Conservation (phyloP, 2,888 invertebrate species). For the Drosophila setosimentum region DNA sequence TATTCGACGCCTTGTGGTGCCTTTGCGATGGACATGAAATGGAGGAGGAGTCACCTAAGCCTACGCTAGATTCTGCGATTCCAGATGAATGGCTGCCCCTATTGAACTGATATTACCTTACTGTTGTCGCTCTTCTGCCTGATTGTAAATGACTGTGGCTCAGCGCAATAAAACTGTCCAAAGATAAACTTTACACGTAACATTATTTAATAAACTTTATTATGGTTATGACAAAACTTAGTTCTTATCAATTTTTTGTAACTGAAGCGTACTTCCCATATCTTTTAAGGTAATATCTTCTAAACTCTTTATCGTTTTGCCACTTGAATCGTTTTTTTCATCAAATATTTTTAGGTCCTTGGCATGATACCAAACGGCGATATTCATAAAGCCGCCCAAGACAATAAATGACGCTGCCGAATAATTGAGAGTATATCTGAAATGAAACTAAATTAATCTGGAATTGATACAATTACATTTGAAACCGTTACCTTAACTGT, state of each 20-base stretch:
- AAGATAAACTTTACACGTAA: neutral
- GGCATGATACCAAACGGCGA: constrained; percentile 88
- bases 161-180: neutral
- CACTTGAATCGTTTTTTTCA: constrained; percentile 84
- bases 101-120: constrained; percentile 12
- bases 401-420: constrained; percentile 88
- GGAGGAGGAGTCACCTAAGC: constrained; percentile 22
- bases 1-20: constrained; percentile 49
- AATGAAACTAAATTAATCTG: constrained; percentile 7
- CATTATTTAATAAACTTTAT: constrained; percentile 20
- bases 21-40: constrained; percentile 26
- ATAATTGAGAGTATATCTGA: constrained; percentile 87
- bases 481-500: constrained; percentile 84
- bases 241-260: constrained; percentile 22
- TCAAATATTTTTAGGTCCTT: constrained; percentile 89
- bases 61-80: constrained; percentile 3
- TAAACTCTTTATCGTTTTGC: constrained; percentile 16
- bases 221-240: neutral
- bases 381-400: constrained; percentile 88
- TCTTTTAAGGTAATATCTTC: constrained; percentile 25
- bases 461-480: neutral
- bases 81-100: constrained; percentile 41
- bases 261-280: constrained; percentile 34
- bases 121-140: neutral
- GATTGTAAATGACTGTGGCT: neutral